These are phyloP conservation scores for Sorex maritimensis DNA, from an alignment of 2,797 vertebrate species.

Conservation along the genomic window DNA sequence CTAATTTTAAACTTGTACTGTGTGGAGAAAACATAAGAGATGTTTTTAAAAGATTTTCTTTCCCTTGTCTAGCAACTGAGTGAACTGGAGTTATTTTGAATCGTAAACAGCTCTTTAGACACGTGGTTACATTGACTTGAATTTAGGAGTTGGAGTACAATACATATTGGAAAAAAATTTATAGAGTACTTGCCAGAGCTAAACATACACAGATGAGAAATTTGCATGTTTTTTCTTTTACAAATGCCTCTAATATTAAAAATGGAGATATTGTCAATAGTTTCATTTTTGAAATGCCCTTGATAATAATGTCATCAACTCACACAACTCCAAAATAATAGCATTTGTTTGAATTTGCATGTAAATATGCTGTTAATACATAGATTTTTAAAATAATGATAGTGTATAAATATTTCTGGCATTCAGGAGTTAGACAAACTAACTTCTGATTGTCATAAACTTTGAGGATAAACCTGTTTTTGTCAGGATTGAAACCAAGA, in stretches of 20 bases:
- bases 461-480: neutral
- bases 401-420: neutral
- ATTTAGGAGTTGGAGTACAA: neutral
- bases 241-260: neutral
- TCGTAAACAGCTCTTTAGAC: neutral
- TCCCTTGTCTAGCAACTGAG: neutral
- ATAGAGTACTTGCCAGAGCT: neutral
- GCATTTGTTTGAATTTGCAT: neutral
- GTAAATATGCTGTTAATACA: neutral
- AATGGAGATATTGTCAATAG: neutral
- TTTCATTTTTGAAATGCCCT: neutral
- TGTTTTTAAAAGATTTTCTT: neutral
- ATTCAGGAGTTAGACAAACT: neutral
- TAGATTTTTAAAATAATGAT: neutral
- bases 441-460: neutral
- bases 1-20: neutral
- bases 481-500: no score
- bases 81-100: neutral
- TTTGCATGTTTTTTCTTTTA: neutral
- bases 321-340: neutral
- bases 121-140: neutral
- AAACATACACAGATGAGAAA: neutral
- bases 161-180: neutral
- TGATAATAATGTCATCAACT: neutral
- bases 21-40: neutral